Base-by-base conservation (phyloP, 2,113 vertebrate species). In the Grammomys dolichurus region DNA sequence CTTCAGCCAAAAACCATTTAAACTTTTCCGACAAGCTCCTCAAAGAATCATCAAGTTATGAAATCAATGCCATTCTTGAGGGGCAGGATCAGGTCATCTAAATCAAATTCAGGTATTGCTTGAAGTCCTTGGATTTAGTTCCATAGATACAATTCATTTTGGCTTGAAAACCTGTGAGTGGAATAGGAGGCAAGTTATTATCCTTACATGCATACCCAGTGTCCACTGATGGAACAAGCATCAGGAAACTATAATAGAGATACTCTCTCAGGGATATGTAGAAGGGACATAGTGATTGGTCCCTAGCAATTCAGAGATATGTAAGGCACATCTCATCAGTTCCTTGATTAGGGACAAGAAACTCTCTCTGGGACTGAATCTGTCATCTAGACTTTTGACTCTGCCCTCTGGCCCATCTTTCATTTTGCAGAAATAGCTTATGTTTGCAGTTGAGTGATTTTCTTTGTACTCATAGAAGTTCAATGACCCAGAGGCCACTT, bases 281-380 rank as follows among this genome's bases (percentile, higher is more conserved):
- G 28, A 60, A 85, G 31, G 9, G 24, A 22, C 20, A 69, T 70
- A 76, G 4, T 58, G 56, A 48, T 84, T 48, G 22, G 40, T 77
- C 70, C 16, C 67, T 54, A 69, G 33, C n/a, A 85, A 75, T 33
- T 89, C 33, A 77, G 78, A 93, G 40, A 22, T 7, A 70, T 77
- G 33, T 63, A 86, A 69, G 80, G 51, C 22, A 40, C 26, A 76
- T 67, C 67, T 75, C 40, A n/a, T 60, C 69, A 90, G 51, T 77
- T 70, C 60, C 60, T 85, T 95, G 78, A 77, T 88, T 51, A 51
- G 60, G 54, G 78, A 63, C 36, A 43, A 93, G 78, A 85, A 95
- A 93, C 40, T 40, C 24, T 93, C 33, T 48, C 58, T 60, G 58
- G 69, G 69, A 77, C 20, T 51, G 33, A 78, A 51, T 89, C 60